Evolutionary conservation across 2,888 invertebrate genomes (phyloP).

Genomic region (Tholera decimalis): DNA sequence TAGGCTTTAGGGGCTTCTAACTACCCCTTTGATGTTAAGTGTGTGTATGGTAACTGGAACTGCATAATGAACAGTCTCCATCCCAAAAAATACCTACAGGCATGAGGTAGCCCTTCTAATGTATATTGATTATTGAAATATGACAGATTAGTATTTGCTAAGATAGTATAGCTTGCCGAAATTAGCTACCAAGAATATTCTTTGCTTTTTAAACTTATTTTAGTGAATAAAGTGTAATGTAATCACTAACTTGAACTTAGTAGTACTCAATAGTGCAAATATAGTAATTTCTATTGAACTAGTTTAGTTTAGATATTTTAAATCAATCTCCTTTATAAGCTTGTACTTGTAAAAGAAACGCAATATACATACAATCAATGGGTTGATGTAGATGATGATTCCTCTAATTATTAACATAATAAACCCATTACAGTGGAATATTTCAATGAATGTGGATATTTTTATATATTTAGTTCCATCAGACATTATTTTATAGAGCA

Average conservation of each 20-base stretch:
- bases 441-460: neutral
- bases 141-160: neutral
- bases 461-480: conserved; percentile 4
- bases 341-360: conserved; percentile 2
- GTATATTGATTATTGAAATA: neutral
- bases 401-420: conserved; percentile 7
- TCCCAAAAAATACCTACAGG: neutral
- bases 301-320: conserved; percentile 7
- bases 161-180: neutral
- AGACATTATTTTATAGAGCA: conserved; percentile 17
- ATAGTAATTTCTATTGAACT: neutral
- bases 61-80: conserved; percentile 4
- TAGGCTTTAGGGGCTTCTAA: conserved; percentile 21
- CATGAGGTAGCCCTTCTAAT: conserved; percentile 1
- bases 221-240: conserved; percentile 10
- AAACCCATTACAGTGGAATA: neutral
- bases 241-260: conserved; percentile 20
- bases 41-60: conserved; percentile 26
- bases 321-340: conserved; percentile 4
- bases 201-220: conserved; percentile 7
- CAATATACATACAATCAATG: conserved; percentile 2
- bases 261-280: conserved; percentile 15
- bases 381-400: neutral
- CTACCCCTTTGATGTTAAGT: neutral
- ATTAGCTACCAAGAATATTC: neutral